These are phyloP conservation scores for Piprites chloris DNA, from an alignment of 2,113 vertebrate species.

Conservation along the genomic window DNA sequence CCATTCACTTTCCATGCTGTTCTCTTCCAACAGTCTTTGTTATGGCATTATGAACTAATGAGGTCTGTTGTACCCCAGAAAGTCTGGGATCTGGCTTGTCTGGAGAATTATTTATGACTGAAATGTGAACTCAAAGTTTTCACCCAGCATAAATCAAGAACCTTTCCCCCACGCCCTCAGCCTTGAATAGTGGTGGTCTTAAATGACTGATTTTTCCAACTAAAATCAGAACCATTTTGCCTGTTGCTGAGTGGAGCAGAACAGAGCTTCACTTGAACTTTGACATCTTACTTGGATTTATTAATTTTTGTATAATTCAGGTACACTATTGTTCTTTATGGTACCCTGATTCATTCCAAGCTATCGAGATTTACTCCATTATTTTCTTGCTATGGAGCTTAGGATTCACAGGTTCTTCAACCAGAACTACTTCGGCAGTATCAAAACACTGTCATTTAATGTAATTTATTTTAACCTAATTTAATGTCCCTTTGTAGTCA, in stretches of 20 bases:
- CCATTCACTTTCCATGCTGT: background rate
- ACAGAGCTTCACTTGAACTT: background rate
- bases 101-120: background rate
- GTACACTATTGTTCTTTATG: background rate
- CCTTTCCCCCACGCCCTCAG: background rate
- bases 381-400: background rate
- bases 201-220: background rate
- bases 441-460: background rate
- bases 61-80: background rate
- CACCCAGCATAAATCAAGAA: background rate
- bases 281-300: background rate
- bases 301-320: background rate
- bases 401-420: background rate
- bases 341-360: background rate
- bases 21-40: background rate
- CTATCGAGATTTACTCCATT: background rate
- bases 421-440: background rate
- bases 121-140: background rate
- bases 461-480: background rate
- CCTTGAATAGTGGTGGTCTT: background rate
- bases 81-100: accelerated
- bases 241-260: background rate
- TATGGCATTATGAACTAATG: accelerated
- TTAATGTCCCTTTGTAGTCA: background rate
- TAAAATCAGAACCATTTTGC: background rate